phyloP scores from a whole-genome alignment of 2,888 invertebrate genomes.

The Tortrix viridana region DNA sequence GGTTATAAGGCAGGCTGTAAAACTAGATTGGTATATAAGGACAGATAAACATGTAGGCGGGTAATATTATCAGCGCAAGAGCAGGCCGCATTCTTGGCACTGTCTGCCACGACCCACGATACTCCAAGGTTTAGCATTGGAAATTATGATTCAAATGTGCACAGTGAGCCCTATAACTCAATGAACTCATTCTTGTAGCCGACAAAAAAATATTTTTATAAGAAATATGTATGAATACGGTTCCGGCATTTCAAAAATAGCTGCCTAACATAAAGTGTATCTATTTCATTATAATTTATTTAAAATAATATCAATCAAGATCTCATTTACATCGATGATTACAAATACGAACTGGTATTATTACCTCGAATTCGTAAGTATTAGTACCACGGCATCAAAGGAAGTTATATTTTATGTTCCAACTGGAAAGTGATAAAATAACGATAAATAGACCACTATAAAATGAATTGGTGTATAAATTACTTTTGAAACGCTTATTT shows the following conservation, averaged over 20 bases:
- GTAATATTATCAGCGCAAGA: slow-evolving; percentile 29
- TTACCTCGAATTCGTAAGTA: slow-evolving; percentile 15
- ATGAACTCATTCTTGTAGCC: neutral
- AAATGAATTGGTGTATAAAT: slow-evolving; percentile 32
- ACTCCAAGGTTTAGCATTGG: neutral
- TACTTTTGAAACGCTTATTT: slow-evolving; percentile 25
- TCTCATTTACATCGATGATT: slow-evolving; percentile 19
- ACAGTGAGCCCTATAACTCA: neutral
- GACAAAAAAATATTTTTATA: neutral
- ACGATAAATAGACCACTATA: slow-evolving; percentile 29
- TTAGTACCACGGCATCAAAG: slow-evolving; percentile 25
- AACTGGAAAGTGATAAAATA: slow-evolving; percentile 36
- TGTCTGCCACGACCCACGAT: slow-evolving; percentile 15
- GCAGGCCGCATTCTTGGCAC: slow-evolving; percentile 24
- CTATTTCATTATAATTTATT: slow-evolving; percentile 6
- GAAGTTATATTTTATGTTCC: slow-evolving; percentile 32
- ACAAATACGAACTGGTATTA: slow-evolving; percentile 21
- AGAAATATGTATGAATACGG: neutral
- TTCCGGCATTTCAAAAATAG: slow-evolving; percentile 2
- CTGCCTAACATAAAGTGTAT: neutral
- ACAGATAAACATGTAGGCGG: slow-evolving; percentile 22
- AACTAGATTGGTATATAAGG: slow-evolving; percentile 27
- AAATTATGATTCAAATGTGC: slow-evolving; percentile 2
- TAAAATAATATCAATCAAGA: slow-evolving; percentile 6
- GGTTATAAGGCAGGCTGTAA: slow-evolving; percentile 18